These are phyloP conservation scores for Acipenser ruthenus DNA, from an alignment of 2,797 vertebrate species.

Conservation along the genomic window DNA sequence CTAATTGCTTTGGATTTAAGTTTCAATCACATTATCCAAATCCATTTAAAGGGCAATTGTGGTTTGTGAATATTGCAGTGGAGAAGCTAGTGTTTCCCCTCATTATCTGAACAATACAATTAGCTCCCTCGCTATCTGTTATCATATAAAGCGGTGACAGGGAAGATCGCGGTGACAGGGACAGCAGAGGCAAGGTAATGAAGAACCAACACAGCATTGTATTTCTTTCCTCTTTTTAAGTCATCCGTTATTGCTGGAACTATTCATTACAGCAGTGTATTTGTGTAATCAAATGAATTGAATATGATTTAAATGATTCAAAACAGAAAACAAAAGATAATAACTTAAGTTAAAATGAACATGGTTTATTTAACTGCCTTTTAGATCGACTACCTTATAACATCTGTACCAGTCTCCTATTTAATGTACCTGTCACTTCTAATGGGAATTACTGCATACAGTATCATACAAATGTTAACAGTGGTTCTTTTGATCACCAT, in stretches of 20 bases:
- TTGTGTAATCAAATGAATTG: not conserved
- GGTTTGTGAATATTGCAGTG: not conserved
- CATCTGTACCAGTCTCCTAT: too few species aligned
- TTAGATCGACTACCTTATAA: too few species aligned
- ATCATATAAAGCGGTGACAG: not conserved
- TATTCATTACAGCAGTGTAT: not conserved
- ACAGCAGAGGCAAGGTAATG: not conserved
- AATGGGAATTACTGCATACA: too few species aligned
- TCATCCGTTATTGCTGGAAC: not conserved
- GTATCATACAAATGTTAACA: too few species aligned
- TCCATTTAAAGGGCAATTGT: not conserved
- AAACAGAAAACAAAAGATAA: too few species aligned
- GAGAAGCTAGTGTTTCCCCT: not conserved
- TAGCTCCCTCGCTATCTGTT: not conserved
- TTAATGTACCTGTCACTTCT: too few species aligned
- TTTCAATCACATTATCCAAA: conserved; percentile 10
- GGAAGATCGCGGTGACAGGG: not conserved
- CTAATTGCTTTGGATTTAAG: conserved; percentile 14
- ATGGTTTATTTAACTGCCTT: too few species aligned
- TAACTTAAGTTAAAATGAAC: not conserved
- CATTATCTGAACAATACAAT: not conserved
- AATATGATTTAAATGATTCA: not conserved
- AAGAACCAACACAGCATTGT: not conserved
- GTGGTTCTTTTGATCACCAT: too few species aligned
- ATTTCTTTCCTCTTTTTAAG: not conserved